phyloP scores from a whole-genome alignment of 1,140 invertebrate species.

The Ceratosolen fusciceps region DNA sequence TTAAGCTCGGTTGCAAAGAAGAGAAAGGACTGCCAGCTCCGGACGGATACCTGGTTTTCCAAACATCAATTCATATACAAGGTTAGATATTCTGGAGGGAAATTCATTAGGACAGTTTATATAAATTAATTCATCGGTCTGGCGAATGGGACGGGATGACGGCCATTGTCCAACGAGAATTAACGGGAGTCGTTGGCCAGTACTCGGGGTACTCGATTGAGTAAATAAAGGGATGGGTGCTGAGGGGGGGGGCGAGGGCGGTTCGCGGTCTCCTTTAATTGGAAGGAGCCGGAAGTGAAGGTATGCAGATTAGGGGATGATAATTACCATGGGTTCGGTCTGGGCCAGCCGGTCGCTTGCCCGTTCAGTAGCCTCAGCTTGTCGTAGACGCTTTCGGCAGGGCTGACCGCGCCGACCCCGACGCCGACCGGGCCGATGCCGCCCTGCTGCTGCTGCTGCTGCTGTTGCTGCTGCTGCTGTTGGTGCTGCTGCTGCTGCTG shows the following conservation, averaged over 20 bases:
- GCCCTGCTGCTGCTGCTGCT: constrained; percentile 67
- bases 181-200: too few relatives aligned
- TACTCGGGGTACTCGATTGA: too few relatives aligned
- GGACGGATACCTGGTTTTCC: constrained; percentile 67
- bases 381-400: constrained; percentile 82
- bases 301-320: not conserved
- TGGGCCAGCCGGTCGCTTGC: constrained; percentile 77
- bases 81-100: not conserved
- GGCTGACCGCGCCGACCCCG: constrained; percentile 67
- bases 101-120: not conserved
- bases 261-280: not conserved
- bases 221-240: too few relatives aligned
- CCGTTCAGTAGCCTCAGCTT: constrained; percentile 88
- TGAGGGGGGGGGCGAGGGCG: too few relatives aligned
- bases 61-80: constrained; percentile 10
- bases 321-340: constrained; percentile 74
- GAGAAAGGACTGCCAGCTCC: constrained; percentile 71
- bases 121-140: too few relatives aligned
- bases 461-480: constrained; percentile 66
- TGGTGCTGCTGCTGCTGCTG: constrained; percentile 76
- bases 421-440: constrained; percentile 66
- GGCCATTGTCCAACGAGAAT: too few relatives aligned
- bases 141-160: too few relatives aligned
- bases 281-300: not conserved
- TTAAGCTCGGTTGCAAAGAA: constrained; percentile 69